Base-by-base conservation (phyloP, 2,888 invertebrate genomes). In the Bombyx huttoni region DNA sequence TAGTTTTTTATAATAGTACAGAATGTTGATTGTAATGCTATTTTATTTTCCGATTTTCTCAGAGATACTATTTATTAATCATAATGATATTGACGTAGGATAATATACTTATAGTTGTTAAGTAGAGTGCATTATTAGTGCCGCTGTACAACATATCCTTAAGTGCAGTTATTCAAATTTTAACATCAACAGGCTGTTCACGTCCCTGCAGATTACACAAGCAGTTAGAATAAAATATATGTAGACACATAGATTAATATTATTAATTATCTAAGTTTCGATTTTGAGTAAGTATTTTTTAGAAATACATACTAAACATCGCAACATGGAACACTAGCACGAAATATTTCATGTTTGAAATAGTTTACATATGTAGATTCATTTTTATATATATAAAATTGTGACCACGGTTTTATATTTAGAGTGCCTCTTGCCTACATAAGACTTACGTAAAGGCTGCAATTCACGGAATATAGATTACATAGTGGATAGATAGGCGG, bases 401-500 rank as follows among this genome's bases (percentile, higher is more conserved):
- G 87, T 86, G 89, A 89, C 89, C 88, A 89, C 89, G 78, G 83
- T 89, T 89, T 89, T 90, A 89, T 90, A 90, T 89, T 89, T 90
- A 89, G 90, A 90, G 90, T 90, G 90, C 90, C 90, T 90, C 90
- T 90, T 89, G 89, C 89, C 89, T 89, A 77, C 86, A 87, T 82
- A 89, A 89, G 89, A 89, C 89, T 89, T 87, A 87, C 85, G 83
- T 84, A 86, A 89, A 89, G 89, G 89, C 89, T 89, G 89, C 89
- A 81, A 87, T 84, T 84, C 89, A 89, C 89, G 80, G 81, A 87
- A 80, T 83, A 84, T 82, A 84, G 82, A 81, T 78, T 87, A 83
- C 80, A 86, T 89, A 89, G 89, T 78, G 70, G 71, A 80, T 82
- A 84, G 81, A 72, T 75, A 72, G 69, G 67, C 78, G 71, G 73